Evolutionary conservation across 2,113 vertebrate species (phyloP), one percentile per base, ranked within the genome.

Genomic region (Epinephelus cyanopodus): DNA sequence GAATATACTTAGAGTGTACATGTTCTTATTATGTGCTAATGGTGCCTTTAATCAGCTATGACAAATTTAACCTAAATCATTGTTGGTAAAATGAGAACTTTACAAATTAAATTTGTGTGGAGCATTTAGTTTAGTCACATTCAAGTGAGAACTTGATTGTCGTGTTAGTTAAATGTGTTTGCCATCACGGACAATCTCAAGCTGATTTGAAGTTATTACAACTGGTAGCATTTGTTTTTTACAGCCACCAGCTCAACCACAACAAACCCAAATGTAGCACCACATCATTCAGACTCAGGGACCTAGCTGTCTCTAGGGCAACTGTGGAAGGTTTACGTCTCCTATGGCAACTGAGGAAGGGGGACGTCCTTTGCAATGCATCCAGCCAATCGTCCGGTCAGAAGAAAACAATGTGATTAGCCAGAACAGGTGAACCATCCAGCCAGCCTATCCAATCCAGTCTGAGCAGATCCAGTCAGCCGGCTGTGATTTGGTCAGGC

Each of bases 231-330:
- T 74, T 75, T 65, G 48, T 33, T 83, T 82, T 50, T 80, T 50
- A 58, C 50, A 82, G 65, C 63, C 37, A 27, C 42, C 62, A 42
- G 21, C 67, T 62, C 3, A 74, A 54, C 73, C 72, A 72, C 23
- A 81, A 60, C 73, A 57, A 57, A 74, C 71, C 58, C 6, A 18
- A 82, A 88, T 81, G 68, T 82, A 74, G 69, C 79, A 69, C 56
- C 75, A 74, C 84, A 86, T 90, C 80, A 62, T 79, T 87, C 89
- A 90, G 72, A 65, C 80, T 86, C 37, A 13, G 90, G 90, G 86
- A 85, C 77, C 77, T 79, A 50, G 71, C 92, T 94, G 94, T 96
- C 93, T 94, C 94, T 92, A 93, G 90, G 94, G 94, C 84, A 95
- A 93, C 92, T 75, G 60, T 81, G 90, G 90, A 94, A 95, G 88